Percentiles rank a stretch among this genome's conserved stretches.
Conservation (phyloP, 2,113 vertebrate genomes). For the Istiophorus platypterus region DNA sequence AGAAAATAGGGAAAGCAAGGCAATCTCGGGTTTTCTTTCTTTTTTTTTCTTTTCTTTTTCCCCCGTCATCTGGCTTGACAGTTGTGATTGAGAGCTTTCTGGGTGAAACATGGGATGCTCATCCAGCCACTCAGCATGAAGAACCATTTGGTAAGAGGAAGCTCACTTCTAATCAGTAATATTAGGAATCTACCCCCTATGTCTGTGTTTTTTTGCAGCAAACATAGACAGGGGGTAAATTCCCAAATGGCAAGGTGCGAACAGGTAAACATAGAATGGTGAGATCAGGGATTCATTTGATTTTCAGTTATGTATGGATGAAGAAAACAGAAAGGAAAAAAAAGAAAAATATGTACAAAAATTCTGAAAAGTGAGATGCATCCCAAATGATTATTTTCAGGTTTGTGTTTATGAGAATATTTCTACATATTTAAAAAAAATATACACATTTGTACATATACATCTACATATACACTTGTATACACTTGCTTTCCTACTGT, state of each 20-base stretch:
- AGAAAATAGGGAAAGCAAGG: too few relatives aligned
- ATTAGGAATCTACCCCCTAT: background rate
- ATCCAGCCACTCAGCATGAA: conserved; percentile 14
- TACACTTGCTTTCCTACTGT: too few relatives aligned
- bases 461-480: too few relatives aligned
- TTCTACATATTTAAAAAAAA: background rate
- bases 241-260: background rate
- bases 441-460: too few relatives aligned
- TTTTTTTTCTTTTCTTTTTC: background rate
- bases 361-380: too few relatives aligned
- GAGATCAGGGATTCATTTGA: too few relatives aligned
- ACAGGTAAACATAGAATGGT: background rate
- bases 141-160: conserved; percentile 7
- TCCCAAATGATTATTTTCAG: too few relatives aligned
- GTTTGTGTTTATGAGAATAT: too few relatives aligned
- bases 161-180: background rate
- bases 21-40: background rate
- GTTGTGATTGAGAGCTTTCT: conserved; percentile 10
- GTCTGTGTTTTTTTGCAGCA: background rate
- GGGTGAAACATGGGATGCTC: conserved; percentile 22
- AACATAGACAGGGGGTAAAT: background rate
- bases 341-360: too few relatives aligned
- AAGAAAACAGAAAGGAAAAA: background rate
- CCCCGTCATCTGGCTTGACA: background rate
- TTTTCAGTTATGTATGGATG: background rate